These are phyloP conservation scores for Cataglyphis hispanica DNA, from an alignment of 1,140 invertebrate species.

Conservation along the genomic window DNA sequence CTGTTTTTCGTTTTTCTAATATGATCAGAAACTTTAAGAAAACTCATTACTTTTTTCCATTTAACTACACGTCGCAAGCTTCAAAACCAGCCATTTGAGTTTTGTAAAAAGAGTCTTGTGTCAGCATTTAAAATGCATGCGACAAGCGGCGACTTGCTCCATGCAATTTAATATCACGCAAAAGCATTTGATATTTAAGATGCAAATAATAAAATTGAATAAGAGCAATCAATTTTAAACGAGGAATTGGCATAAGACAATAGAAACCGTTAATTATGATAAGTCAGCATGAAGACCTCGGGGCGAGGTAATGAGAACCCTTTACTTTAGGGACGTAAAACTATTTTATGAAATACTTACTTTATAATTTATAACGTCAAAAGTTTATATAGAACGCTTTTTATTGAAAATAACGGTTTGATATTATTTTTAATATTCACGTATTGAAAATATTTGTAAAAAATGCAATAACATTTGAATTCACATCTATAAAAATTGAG, in stretches of 20 bases:
- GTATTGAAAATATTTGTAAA: conserved; percentile 3
- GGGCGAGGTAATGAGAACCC: background rate
- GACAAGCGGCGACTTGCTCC: conserved; percentile 4
- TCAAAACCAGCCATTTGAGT: conserved; percentile 4
- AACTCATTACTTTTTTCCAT: background rate
- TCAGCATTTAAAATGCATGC: conserved; percentile 56
- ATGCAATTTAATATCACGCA: conserved; percentile 39
- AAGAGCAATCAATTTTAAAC: conserved; percentile 46
- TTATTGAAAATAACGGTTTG: background rate
- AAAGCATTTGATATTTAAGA: conserved; percentile 28
- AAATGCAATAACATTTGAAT: background rate
- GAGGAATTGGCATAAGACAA: conserved; percentile 31
- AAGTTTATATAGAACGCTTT: background rate
- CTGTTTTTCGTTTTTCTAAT: background rate
- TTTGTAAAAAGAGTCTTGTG: conserved; percentile 27
- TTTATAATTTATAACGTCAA: background rate
- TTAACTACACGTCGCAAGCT: conserved; percentile 1
- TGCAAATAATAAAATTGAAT: conserved; percentile 28
- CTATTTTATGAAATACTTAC: conserved; percentile 1
- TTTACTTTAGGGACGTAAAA: background rate
- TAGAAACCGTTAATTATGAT: background rate
- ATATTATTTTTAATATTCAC: background rate
- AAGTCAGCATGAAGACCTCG: background rate
- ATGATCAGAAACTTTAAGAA: background rate
- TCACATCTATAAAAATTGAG: background rate